Base-by-base conservation (phyloP, 2,888 invertebrate species). In the Lathronympha strigana region DNA sequence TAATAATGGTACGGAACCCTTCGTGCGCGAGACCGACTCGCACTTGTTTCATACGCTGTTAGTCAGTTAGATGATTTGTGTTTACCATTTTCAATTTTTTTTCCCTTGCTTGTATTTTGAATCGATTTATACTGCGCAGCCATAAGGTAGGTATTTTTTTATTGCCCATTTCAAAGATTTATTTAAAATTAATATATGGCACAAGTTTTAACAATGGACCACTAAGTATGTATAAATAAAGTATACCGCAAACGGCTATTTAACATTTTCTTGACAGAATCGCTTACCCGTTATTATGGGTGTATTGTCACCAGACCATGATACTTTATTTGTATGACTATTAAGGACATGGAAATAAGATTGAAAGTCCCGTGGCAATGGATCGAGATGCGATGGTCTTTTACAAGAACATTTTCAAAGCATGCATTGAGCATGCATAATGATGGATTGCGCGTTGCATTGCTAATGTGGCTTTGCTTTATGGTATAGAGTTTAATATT, bases 371-470 rank as follows among this genome's bases (percentile, higher is more conserved):
- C 8, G n/a, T 15, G 38, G 36, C 58, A 6, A 15, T 38, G 61
- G 67, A 36, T 69, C 61, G 40, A 28, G 25, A 63, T 67, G 62
- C 53, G 58, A 51, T 71, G 70, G 68, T 68, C 19, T 67, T 68
- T 67, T 61, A 73, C 79, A 81, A 83, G 82, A 82, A 83, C 83
- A 82, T 81, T 82, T 79, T 77, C 73, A 76, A 80, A 80, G 78
- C 78, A 72, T 77, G 72, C 75, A 73, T 71, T 70, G 74, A 73
- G 80, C 77, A 79, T 84, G 80, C 80, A 83, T 82, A 85, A 83
- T 82, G 81, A 81, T 78, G 79, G 76, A 80, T 81, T 79, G 81
- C 77, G 73, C 74, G 73, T 73, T 78, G 86, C 86, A 84, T 85
- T 71, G 73, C 76, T 84, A 85, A 84, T 84, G 72, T 55, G 51